Conservation (phyloP, 2,113 vertebrate species). For the Strix uralensis region DNA sequence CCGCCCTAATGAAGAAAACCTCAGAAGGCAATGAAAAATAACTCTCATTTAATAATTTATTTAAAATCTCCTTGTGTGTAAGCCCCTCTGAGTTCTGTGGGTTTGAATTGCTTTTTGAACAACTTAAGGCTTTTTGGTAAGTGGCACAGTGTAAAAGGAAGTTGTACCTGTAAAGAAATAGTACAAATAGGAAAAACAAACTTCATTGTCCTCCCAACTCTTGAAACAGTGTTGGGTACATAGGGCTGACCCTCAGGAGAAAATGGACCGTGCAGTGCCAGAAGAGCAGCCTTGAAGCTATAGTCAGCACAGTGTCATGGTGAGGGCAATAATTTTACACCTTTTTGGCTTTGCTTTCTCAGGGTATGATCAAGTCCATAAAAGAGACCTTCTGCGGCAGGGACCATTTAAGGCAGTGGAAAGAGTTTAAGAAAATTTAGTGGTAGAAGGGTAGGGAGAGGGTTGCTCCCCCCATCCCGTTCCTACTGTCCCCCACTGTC, state of each 20-base stretch:
- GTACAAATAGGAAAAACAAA: background rate
- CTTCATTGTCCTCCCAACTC: background rate
- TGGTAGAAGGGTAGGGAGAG: background rate
- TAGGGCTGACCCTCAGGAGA: background rate
- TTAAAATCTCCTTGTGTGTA: background rate
- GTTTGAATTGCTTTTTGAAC: background rate
- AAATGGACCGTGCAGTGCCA: background rate
- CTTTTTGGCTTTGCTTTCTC: background rate
- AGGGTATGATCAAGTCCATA: background rate
- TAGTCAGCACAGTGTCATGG: background rate
- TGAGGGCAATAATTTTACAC: background rate
- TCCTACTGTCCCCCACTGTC: background rate
- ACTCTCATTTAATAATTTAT: conserved; percentile 18
- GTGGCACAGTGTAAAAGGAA: background rate
- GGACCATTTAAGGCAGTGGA: background rate
- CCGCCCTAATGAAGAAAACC: background rate
- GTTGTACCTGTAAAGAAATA: background rate
- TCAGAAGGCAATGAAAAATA: background rate
- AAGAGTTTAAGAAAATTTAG: background rate
- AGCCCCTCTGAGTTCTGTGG: background rate
- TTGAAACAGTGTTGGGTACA: background rate
- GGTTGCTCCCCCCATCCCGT: background rate
- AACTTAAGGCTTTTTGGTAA: background rate
- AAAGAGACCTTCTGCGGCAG: background rate
- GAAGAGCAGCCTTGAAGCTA: background rate